phyloP scores from a whole-genome alignment of 2,888 invertebrate species.

The Sesia apiformis region DNA sequence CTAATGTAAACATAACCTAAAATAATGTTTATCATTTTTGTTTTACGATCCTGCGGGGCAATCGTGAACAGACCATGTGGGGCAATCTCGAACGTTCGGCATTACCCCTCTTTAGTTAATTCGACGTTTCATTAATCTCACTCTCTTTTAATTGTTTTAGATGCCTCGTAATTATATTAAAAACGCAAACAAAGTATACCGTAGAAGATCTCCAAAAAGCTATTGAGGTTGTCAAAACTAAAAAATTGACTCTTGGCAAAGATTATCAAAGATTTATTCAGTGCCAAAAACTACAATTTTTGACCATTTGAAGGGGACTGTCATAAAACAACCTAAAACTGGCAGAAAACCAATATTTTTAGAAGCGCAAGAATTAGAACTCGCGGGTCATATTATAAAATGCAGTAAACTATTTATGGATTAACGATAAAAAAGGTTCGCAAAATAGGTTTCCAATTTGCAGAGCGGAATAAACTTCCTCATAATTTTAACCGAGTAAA shows the following conservation, averaged over 20 bases:
- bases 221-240: not conserved
- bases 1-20: not conserved
- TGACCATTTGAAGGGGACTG: too few relatives aligned
- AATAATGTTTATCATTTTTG: not conserved
- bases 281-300: too few relatives aligned
- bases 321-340: too few relatives aligned
- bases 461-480: slow-evolving; percentile 13
- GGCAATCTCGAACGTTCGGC: not conserved
- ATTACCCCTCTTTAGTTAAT: too few relatives aligned
- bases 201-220: not conserved
- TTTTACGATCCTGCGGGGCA: not conserved
- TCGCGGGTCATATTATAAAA: too few relatives aligned
- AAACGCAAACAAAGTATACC: not conserved
- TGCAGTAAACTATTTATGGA: slow-evolving; percentile 17
- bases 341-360: too few relatives aligned
- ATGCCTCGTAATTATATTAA: too few relatives aligned
- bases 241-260: not conserved
- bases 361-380: too few relatives aligned
- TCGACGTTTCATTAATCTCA: too few relatives aligned
- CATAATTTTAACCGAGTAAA: slow-evolving; percentile 16
- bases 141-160: too few relatives aligned
- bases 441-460: slow-evolving; percentile 16
- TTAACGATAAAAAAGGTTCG: slow-evolving; percentile 18
- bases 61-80: not conserved
- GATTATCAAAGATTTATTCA: too few relatives aligned